Evolutionary conservation across 2,888 invertebrate genomes (phyloP).

Genomic region (Plagodis pulveraria): DNA sequence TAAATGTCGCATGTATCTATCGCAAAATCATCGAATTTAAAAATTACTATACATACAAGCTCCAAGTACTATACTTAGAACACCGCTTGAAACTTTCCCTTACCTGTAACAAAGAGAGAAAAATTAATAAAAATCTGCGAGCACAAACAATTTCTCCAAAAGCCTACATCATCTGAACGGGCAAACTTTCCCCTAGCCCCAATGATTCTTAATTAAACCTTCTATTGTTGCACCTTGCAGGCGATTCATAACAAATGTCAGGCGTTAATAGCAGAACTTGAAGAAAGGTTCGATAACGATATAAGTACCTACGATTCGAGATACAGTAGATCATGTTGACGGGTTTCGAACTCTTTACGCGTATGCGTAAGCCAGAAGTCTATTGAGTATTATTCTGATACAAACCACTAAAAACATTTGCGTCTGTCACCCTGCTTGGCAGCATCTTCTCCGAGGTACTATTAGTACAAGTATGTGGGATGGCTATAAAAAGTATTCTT

Average conservation of each 20-base stretch:
- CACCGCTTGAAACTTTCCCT: slow-evolving; percentile 8
- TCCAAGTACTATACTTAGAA: neutral
- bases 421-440: no score
- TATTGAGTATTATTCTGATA: no score
- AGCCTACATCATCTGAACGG: slow-evolving; percentile 38
- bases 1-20: no score
- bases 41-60: neutral
- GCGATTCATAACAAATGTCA: slow-evolving; percentile 72
- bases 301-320: slow-evolving; percentile 7
- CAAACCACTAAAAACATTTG: no score
- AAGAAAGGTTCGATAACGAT: slow-evolving; percentile 37
- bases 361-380: no score
- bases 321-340: neutral
- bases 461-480: no score
- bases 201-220: slow-evolving; percentile 69
- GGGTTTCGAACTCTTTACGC: neutral
- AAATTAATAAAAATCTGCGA: slow-evolving; percentile 35
- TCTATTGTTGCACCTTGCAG: slow-evolving; percentile 73
- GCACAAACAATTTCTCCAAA: slow-evolving; percentile 37
- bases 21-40: no score
- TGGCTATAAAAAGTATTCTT: no score
- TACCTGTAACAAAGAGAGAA: slow-evolving; percentile 39
- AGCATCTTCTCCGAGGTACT: no score
- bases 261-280: slow-evolving; percentile 65
- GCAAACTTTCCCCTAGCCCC: slow-evolving; percentile 46